Conservation (phyloP, 2,888 invertebrate genomes). For the Xylota sylvarum region DNA sequence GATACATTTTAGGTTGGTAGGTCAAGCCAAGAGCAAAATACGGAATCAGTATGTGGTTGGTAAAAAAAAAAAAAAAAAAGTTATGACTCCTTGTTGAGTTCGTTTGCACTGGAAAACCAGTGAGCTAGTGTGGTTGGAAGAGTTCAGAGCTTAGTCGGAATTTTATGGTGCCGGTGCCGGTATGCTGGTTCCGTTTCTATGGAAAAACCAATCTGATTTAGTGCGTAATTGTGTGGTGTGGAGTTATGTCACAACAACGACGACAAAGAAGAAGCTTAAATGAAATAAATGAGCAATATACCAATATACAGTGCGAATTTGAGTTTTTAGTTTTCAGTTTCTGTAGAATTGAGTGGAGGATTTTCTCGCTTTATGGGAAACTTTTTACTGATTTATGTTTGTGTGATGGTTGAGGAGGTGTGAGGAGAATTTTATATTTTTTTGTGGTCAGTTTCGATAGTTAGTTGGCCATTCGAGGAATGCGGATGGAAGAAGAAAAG, state of each 20-base stretch:
- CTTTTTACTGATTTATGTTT: slow-evolving; percentile 31
- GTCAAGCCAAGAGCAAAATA: slow-evolving; percentile 37
- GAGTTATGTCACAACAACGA: slow-evolving; percentile 48
- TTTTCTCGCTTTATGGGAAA: slow-evolving; percentile 5
- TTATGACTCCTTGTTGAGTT: slow-evolving; percentile 17
- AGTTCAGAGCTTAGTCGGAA: slow-evolving; percentile 30
- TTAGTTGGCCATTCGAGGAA: neutral
- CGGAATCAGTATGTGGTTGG: slow-evolving; percentile 8
- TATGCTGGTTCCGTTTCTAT: slow-evolving; percentile 31
- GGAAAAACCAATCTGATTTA: slow-evolving; percentile 67
- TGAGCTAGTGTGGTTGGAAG: neutral
- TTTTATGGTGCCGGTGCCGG: slow-evolving; percentile 35
- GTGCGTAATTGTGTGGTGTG: slow-evolving; percentile 60
- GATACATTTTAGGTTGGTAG: slow-evolving; percentile 63
- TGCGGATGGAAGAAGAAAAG: neutral
- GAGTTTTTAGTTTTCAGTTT: slow-evolving; percentile 34
- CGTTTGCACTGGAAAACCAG: slow-evolving; percentile 17
- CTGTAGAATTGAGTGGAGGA: slow-evolving; percentile 8
- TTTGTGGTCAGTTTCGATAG: neutral
- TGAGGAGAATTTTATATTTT: slow-evolving; percentile 13
- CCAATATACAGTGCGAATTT: slow-evolving; percentile 46
- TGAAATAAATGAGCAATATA: slow-evolving; percentile 51
- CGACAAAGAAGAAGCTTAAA: slow-evolving; percentile 32
- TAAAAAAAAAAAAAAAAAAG: slow-evolving; percentile 12
- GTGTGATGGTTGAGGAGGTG: neutral